Percentiles rank a stretch among this genome's conserved stretches.
phyloP scores from a whole-genome alignment of 1,140 invertebrate genomes.

The Lineus longissimus region DNA sequence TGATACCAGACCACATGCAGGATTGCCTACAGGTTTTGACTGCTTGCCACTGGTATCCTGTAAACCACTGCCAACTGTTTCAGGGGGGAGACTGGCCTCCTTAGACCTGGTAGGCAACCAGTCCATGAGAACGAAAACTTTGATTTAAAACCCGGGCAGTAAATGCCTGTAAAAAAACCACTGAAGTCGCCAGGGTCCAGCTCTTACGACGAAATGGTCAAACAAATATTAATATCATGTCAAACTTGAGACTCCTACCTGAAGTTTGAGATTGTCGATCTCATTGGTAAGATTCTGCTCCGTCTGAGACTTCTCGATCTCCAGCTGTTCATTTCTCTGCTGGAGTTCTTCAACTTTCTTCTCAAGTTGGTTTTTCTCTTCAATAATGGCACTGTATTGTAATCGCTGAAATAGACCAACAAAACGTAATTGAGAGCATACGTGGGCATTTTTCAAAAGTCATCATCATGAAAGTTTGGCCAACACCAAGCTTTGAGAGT shows the following conservation, averaged over 20 bases:
- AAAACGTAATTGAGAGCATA: background rate
- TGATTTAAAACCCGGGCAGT: no score
- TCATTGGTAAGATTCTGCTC: constrained; percentile 23
- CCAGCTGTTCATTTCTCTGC: constrained; percentile 26
- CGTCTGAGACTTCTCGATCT: constrained; percentile 17
- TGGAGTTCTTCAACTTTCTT: constrained; percentile 24
- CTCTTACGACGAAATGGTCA: no score
- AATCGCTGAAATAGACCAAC: background rate
- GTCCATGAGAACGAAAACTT: no score
- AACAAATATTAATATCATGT: no score
- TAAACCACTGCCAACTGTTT: no score
- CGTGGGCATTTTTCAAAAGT: background rate
- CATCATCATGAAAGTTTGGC: background rate
- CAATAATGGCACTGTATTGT: background rate
- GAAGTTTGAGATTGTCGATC: constrained; percentile 26
- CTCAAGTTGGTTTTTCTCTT: constrained; percentile 10
- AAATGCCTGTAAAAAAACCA: no score
- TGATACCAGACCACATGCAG: no score
- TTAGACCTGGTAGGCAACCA: no score
- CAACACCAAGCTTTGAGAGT: background rate
- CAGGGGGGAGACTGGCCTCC: no score
- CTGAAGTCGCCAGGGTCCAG: no score
- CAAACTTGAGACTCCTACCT: constrained; percentile 19
- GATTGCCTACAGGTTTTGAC: no score
- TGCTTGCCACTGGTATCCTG: no score